A percentile compares a stretch with the other conserved stretches of the same genome.
phyloP scores from a whole-genome alignment of 2,888 invertebrate genomes.

The Drosophila meridionalis region DNA sequence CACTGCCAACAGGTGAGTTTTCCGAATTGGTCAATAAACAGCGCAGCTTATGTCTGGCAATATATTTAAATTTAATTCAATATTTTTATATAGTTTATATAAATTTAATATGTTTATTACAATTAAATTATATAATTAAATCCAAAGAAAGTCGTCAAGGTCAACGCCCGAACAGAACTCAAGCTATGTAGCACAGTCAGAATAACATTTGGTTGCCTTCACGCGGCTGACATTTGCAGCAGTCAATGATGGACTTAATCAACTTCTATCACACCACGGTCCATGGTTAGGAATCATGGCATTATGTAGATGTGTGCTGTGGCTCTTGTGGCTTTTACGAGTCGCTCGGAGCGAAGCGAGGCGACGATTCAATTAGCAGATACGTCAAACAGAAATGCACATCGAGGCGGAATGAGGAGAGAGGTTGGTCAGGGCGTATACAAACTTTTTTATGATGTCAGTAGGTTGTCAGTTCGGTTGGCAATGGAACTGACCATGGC shows the following conservation, averaged over 20 bases:
- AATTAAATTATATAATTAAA: not conserved
- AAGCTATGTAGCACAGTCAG: not conserved
- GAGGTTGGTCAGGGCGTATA: constrained; percentile 18
- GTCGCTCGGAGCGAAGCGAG: constrained; percentile 24
- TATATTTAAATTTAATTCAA: not conserved
- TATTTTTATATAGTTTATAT: not conserved
- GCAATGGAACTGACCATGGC: constrained; percentile 22
- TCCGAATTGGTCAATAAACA: not conserved
- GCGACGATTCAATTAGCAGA: constrained; percentile 65
- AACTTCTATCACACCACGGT: constrained; percentile 14
- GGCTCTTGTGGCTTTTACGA: constrained; percentile 30
- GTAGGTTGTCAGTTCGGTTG: constrained; percentile 38
- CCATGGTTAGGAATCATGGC: not conserved
- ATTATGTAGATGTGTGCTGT: constrained; percentile 24
- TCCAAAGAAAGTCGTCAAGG: not conserved
- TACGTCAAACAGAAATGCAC: constrained; percentile 42
- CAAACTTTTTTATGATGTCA: constrained; percentile 57
- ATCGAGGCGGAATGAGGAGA: not conserved
- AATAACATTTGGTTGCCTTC: not conserved
- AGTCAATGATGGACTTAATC: constrained; percentile 17
- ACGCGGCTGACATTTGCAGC: not conserved
- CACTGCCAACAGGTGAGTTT: not conserved
- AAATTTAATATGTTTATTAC: not conserved
- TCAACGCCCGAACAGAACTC: not conserved
- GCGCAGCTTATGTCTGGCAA: not conserved